Percentiles rank a stretch among this genome's conserved stretches.
phyloP scores from a whole-genome alignment of 2,888 invertebrate species.

The Lacanobia wlatinum region DNA sequence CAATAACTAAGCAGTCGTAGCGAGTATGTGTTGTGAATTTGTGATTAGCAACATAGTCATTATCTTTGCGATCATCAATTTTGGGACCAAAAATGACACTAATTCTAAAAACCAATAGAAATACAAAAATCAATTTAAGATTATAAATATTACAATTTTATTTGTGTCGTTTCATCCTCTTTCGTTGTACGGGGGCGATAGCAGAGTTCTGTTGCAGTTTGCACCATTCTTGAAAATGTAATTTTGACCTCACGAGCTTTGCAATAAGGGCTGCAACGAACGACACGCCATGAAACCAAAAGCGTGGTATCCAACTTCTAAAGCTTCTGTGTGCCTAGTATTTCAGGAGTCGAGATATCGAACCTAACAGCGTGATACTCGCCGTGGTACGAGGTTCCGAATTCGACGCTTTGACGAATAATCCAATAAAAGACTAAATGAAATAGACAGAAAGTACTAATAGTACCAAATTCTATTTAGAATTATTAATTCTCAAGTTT shows the following conservation, averaged over 20 bases:
- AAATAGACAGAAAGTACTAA: too few species aligned
- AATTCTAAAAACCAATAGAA: not conserved
- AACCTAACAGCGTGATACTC: not conserved
- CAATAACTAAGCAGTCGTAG: too few species aligned
- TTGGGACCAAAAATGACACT: too few species aligned
- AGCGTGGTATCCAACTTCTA: not conserved
- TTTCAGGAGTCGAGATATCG: not conserved
- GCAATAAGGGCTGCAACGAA: constrained; percentile 1
- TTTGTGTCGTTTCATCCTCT: not conserved
- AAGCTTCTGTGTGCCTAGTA: constrained; percentile 12
- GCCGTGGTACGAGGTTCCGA: not conserved
- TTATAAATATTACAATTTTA: not conserved
- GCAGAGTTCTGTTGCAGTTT: constrained; percentile 2
- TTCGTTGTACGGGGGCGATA: not conserved
- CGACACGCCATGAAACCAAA: not conserved
- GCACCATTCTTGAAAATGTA: not conserved
- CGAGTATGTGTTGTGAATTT: too few species aligned
- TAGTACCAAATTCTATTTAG: too few species aligned
- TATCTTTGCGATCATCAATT: too few species aligned
- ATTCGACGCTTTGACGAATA: too few species aligned
- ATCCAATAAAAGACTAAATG: too few species aligned
- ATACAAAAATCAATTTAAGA: not conserved
- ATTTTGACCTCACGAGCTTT: not conserved
- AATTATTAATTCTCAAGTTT: too few species aligned
- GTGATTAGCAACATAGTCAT: too few species aligned